Conservation (phyloP, 2,797 vertebrate genomes). For the Paedocypris micromegethes region DNA sequence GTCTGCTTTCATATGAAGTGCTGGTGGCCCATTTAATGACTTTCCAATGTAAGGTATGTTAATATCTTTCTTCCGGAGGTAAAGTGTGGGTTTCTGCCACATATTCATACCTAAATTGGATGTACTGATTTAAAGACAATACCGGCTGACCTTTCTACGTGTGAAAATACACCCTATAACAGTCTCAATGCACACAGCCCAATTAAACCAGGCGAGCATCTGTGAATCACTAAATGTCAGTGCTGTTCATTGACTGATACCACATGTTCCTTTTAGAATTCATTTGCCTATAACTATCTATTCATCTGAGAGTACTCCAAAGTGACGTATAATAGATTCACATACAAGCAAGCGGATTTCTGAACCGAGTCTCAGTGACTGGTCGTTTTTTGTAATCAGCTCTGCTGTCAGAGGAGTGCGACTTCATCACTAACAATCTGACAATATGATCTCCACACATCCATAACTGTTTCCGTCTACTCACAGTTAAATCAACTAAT, state of each 20-base stretch:
- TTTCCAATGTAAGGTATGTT: constrained; percentile 31
- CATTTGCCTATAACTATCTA: no score
- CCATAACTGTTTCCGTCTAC: constrained; percentile 95
- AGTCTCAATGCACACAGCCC: constrained; percentile 40
- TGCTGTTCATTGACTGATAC: not conserved
- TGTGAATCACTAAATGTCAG: constrained; percentile 32
- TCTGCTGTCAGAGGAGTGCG: constrained; percentile 78
- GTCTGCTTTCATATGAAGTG: constrained; percentile 5
- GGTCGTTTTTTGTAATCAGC: constrained; percentile 47
- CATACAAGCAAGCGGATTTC: no score
- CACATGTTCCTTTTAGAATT: no score
- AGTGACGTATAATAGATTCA: no score
- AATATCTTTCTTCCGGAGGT: constrained; percentile 34
- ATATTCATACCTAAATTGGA: constrained; percentile 47
- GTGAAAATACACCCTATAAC: constrained; percentile 45
- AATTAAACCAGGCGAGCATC: constrained; percentile 43
- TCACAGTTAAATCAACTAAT: constrained; percentile 87
- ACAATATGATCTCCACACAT: constrained; percentile 94
- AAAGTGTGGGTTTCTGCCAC: constrained; percentile 27
- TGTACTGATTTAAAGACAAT: constrained; percentile 36
- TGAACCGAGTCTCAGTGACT: no score
- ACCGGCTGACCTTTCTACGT: constrained; percentile 48
- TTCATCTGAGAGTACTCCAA: no score
- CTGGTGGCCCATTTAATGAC: constrained; percentile 31
- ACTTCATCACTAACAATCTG: constrained; percentile 92